A percentile compares a stretch with the other conserved stretches of the same genome.
phyloP scores from a whole-genome alignment of 2,888 invertebrate species.

The Hirtodrosophila cameraria region DNA sequence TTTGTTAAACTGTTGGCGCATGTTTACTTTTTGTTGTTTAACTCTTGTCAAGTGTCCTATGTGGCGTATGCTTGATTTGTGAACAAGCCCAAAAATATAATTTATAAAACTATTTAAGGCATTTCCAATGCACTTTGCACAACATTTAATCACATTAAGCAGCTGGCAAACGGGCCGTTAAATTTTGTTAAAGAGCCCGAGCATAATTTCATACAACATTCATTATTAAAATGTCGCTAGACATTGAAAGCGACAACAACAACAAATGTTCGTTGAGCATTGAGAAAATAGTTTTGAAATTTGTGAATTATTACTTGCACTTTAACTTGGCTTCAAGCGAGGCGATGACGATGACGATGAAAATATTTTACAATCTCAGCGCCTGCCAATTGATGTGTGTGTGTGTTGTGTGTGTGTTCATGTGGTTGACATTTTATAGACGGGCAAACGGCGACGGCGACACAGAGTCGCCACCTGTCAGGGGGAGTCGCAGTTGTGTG shows the following conservation, averaged over 20 bases:
- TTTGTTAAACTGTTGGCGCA: slow-evolving; percentile 29
- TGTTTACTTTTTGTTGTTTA: slow-evolving; percentile 28
- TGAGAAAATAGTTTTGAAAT: slow-evolving; percentile 76
- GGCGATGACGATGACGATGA: slow-evolving; percentile 72
- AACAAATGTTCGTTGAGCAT: slow-evolving; percentile 44
- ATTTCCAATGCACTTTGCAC: slow-evolving; percentile 68
- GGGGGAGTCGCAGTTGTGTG: too few relatives aligned
- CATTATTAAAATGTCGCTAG: slow-evolving; percentile 76
- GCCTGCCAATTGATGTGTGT: slow-evolving; percentile 45
- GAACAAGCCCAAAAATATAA: slow-evolving; percentile 31
- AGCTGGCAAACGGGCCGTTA: slow-evolving; percentile 57
- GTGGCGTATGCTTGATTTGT: slow-evolving; percentile 50
- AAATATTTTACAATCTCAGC: slow-evolving; percentile 68
- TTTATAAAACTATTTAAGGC: slow-evolving; percentile 15
- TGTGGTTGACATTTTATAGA: slow-evolving; percentile 57
- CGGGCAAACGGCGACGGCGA: slow-evolving; percentile 47
- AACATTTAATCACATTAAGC: slow-evolving; percentile 77
- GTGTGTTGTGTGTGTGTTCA: slow-evolving; percentile 1
- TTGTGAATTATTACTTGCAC: slow-evolving; percentile 79
- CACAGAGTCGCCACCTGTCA: slow-evolving; percentile 75
- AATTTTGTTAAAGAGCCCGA: slow-evolving; percentile 52
- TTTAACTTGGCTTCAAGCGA: slow-evolving; percentile 72
- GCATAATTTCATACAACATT: slow-evolving; percentile 75
- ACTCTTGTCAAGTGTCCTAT: slow-evolving; percentile 36
- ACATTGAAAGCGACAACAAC: slow-evolving; percentile 64